A percentile compares a stretch with the other conserved stretches of the same genome.
These are phyloP conservation scores for Pseudocheirus occidentalis DNA, from an alignment of 2,797 vertebrate genomes.

Conservation along the genomic window DNA sequence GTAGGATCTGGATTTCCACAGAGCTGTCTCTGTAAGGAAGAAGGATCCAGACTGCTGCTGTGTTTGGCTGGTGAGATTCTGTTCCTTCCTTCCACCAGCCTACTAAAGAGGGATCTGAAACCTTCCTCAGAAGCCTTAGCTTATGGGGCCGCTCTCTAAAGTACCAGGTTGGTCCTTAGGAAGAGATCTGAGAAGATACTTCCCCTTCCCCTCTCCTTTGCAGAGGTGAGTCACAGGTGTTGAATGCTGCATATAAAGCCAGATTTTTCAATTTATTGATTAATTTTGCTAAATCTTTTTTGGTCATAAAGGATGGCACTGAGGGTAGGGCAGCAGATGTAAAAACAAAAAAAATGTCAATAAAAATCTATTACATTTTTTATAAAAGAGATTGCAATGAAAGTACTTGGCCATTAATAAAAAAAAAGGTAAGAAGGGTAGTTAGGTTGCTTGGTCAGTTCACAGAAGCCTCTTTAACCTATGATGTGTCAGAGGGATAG, in stretches of 20 bases:
- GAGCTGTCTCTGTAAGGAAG: not conserved
- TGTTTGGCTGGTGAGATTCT: not conserved
- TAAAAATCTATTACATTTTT: not conserved
- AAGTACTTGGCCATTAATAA: not conserved
- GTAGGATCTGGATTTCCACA: not conserved
- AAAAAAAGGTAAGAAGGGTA: not conserved
- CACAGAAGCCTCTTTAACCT: not conserved
- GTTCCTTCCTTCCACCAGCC: not conserved
- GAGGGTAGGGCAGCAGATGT: not conserved
- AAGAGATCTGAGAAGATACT: not conserved
- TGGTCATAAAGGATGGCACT: not conserved
- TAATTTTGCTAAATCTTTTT: not conserved
- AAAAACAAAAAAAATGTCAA: not conserved
- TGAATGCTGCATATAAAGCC: not conserved
- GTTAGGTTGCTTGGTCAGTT: not conserved
- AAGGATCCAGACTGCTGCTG: not conserved
- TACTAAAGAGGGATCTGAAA: not conserved
- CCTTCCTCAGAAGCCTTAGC: not conserved
- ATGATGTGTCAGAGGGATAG: not conserved
- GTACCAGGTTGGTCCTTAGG: not conserved
- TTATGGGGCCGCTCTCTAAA: not conserved
- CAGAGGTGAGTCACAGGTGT: not conserved
- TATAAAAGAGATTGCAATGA: not conserved
- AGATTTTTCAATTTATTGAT: not conserved
- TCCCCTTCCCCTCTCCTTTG: not conserved